These are phyloP conservation scores for Xestia sexstrigata DNA, from an alignment of 2,888 invertebrate genomes.

Conservation along the genomic window DNA sequence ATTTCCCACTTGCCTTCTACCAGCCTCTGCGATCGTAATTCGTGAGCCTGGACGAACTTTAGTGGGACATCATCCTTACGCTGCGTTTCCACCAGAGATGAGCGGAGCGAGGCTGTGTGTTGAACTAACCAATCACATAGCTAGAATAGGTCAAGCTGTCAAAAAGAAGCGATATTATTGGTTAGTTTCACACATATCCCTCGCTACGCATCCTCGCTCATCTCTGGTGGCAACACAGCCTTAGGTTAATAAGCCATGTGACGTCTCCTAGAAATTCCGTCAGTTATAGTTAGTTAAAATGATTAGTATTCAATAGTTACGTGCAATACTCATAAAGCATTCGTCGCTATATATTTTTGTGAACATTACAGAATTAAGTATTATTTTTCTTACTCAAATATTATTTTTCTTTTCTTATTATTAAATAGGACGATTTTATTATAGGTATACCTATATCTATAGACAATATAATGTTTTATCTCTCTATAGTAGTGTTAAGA, in stretches of 20 bases:
- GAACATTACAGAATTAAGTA: conserved; percentile 68
- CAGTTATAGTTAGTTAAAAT: conserved; percentile 32
- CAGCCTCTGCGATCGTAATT: neutral
- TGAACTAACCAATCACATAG: too few relatives aligned
- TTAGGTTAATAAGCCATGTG: conserved; percentile 20
- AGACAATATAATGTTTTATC: conserved; percentile 65
- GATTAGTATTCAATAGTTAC: conserved; percentile 29
- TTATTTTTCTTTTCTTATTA: conserved; percentile 66
- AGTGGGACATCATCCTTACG: conserved; percentile 13
- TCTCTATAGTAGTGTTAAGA: conserved; percentile 70
- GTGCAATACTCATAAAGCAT: conserved; percentile 44
- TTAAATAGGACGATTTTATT: conserved; percentile 67
- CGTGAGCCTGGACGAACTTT: conserved; percentile 5
- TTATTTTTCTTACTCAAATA: conserved; percentile 71
- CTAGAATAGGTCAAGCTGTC: too few relatives aligned
- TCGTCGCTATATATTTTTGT: conserved; percentile 62
- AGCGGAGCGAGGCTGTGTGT: too few relatives aligned
- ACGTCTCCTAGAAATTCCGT: conserved; percentile 36
- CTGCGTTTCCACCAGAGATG: too few relatives aligned
- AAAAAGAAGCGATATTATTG: too few relatives aligned
- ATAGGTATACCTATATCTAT: conserved; percentile 68
- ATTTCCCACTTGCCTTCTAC: neutral
- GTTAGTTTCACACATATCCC: too few relatives aligned
- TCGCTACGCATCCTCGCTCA: too few relatives aligned
- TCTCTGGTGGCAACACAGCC: too few relatives aligned